Percentiles rank a stretch among this genome's conserved stretches.
These are phyloP conservation scores for Lagenorhynchus albirostris DNA, from an alignment of 2,113 vertebrate species.

Conservation along the genomic window DNA sequence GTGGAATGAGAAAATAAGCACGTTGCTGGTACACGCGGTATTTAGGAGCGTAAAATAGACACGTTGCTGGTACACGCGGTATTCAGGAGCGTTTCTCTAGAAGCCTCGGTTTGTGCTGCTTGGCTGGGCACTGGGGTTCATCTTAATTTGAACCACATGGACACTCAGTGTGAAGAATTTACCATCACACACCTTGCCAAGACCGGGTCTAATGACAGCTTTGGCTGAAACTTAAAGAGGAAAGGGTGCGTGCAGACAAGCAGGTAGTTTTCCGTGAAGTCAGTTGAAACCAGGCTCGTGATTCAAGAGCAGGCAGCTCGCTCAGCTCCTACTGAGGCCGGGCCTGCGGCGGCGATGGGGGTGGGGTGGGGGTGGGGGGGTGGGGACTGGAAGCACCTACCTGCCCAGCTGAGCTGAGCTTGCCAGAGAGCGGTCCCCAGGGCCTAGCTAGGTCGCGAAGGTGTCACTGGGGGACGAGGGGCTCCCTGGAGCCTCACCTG, in stretches of 20 bases:
- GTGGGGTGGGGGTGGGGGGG: neutral
- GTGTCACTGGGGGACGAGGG: neutral
- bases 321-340: neutral
- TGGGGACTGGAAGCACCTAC: neutral
- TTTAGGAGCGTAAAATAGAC: neutral
- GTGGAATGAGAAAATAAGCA: neutral
- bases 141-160: neutral
- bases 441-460: neutral
- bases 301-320: neutral
- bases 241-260: neutral
- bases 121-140: neutral
- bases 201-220: neutral
- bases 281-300: neutral
- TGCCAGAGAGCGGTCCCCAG: neutral
- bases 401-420: neutral
- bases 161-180: neutral
- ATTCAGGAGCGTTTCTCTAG: neutral
- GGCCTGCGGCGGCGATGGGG: neutral
- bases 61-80: fast-evolving
- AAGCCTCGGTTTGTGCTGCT: neutral
- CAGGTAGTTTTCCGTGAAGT: neutral
- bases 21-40: fast-evolving
- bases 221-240: neutral
- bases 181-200: neutral
- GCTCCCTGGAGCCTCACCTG: neutral